Base-by-base conservation (phyloP, 2,113 vertebrate genomes). In the Perognathus longimembris region DNA sequence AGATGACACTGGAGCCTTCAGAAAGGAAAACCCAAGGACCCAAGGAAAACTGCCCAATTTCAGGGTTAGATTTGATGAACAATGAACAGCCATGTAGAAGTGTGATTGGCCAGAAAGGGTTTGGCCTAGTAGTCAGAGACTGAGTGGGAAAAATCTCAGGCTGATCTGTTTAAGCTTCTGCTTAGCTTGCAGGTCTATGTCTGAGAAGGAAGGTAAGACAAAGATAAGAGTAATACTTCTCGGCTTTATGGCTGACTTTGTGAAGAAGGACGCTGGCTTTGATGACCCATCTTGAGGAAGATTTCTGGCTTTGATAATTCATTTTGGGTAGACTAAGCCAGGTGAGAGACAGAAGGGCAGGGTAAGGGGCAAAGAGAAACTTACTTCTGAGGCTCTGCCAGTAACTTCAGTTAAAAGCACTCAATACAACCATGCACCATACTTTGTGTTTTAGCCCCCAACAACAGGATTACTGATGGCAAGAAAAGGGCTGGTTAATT, bases 401-500 rank as follows among this genome's bases (percentile, higher is more conserved):
- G 26, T 67, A 40, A 59, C 28, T 36, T 42, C 42, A 38, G 45
- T 30, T 50, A 3, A 10, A 50, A 34, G 59, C 28, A 8, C 66
- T 28, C 59, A 10, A 21, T 10, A 0, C 2, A 28, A 40, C 20
- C 1, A 50, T 30, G 38, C 4, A 6, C 20, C 36, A n/a, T 42
- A 0, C n/a, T 42, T 42, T 4, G 0, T 20, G 17, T n/a, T 21
- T 15, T 0, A 34, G 45, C 0, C 42, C 75, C 89, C 45, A 22
- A 14, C 30, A 67, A 14, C 24, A 67, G 45, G 73, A 84, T 36
- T n/a, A 1, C 71, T 69, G 57, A 69, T 30, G n/a, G 26, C n/a
- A 45, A 77, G 54, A 64, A 79, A 79, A 59, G 40, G 34, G 22
- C 21, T 20, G 22, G 32, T 45, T 54, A 45, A 70, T 30, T 30